Percentiles rank a stretch among this genome's conserved stretches.
phyloP scores from a whole-genome alignment of 2,888 invertebrate genomes.

The Caenorhabditis zanzibari region DNA sequence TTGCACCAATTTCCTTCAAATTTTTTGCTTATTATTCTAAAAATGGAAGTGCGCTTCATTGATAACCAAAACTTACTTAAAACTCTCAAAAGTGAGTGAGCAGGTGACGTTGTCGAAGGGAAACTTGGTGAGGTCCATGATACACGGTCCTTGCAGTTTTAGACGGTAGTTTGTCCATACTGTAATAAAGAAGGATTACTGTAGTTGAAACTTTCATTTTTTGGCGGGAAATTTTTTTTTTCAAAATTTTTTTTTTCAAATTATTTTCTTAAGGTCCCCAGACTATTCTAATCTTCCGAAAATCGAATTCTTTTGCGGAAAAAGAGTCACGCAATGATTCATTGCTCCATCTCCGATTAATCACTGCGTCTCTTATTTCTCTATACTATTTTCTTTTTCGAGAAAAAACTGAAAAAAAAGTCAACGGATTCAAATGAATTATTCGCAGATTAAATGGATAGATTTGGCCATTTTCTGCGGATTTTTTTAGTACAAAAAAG shows the following conservation, averaged over 20 bases:
- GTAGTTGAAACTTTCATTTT: not conserved
- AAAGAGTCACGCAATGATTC: conserved; percentile 40
- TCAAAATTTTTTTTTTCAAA: not conserved
- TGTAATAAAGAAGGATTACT: conserved; percentile 58
- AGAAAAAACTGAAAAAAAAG: not conserved
- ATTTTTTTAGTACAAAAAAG: not conserved
- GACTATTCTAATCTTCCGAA: not conserved
- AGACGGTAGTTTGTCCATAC: conserved; percentile 83
- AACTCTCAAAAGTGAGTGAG: conserved; percentile 83
- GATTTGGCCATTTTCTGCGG: not conserved
- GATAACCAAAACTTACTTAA: conserved; percentile 76
- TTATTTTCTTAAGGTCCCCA: not conserved
- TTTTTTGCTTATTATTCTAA: too few species aligned
- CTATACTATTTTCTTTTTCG: conserved; percentile 4
- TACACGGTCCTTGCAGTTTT: conserved; percentile 82
- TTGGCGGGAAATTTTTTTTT: not conserved
- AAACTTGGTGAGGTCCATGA: conserved; percentile 82
- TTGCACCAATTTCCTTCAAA: not conserved
- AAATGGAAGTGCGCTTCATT: too few species aligned
- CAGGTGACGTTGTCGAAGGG: conserved; percentile 84
- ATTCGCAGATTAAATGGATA: conserved; percentile 39
- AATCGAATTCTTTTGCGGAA: too few species aligned
- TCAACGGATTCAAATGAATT: conserved; percentile 42
- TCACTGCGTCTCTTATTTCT: conserved; percentile 24
- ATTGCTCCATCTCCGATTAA: conserved; percentile 17